Evolutionary conservation across 37 sponge, comb jelly and placozoan species (phyloP).

Genomic region (Axinella damicornis): DNA sequence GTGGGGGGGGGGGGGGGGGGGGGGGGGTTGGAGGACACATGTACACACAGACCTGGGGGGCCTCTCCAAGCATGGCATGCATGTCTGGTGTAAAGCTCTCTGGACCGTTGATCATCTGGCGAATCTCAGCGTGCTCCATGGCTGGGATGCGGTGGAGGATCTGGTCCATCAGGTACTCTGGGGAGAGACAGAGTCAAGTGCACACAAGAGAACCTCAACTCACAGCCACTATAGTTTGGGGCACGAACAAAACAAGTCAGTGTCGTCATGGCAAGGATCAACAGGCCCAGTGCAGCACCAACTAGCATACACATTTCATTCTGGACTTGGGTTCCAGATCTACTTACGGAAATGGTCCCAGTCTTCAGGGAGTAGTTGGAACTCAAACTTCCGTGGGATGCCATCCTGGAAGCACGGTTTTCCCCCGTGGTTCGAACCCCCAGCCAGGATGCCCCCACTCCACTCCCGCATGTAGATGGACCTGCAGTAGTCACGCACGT

Average conservation of each 20-base stretch:
- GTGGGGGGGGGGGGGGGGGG: background rate
- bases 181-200: background rate
- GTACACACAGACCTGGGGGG: constrained; percentile 68
- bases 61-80: constrained; percentile 78
- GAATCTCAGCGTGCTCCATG: constrained; percentile 45
- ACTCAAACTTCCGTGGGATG: constrained; percentile 56
- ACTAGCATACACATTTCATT: too few species aligned
- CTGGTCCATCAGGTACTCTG: constrained; percentile 56
- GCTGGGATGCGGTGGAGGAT: constrained; percentile 50
- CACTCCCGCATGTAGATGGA: constrained; percentile 52
- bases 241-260: too few species aligned
- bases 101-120: constrained; percentile 58
- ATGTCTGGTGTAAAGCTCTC: constrained; percentile 90
- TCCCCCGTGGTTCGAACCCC: constrained; percentile 58
- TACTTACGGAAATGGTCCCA: constrained; percentile 75
- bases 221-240: too few species aligned
- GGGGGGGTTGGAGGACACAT: background rate
- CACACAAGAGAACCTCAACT: background rate
- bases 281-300: too few species aligned
- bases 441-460: constrained; percentile 64
- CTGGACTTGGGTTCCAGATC: constrained; percentile 32
- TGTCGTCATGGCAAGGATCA: too few species aligned
- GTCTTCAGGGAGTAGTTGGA: constrained; percentile 61
- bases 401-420: constrained; percentile 48
- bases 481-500: constrained; percentile 36